Base-by-base conservation (phyloP, 2,113 vertebrate genomes). In the Triplophysa dalaica region DNA sequence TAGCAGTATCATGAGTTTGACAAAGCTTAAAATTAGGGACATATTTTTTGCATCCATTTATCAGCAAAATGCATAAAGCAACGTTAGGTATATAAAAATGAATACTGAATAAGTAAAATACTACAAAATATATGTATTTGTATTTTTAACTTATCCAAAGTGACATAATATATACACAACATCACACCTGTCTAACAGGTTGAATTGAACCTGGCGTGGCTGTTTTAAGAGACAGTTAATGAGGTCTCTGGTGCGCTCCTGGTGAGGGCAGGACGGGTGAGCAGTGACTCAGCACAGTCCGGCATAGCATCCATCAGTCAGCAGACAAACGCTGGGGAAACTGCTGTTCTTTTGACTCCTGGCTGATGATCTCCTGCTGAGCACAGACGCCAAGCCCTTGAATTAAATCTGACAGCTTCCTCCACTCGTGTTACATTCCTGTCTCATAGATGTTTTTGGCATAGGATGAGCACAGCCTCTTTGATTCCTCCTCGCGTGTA, bases 1-100 rank as follows among this genome's bases (percentile, higher is more conserved):
- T 76, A 81, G 78, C 87, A 58, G 85, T 91, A 87, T 89, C 81
- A 85, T 87, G 83, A 85, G 85, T 83, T 76, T 77, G 80, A 86
- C 81, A n/a, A 77, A 79, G 76, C 80, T 72, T 77, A 70, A 78
- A 77, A 83, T 88, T 88, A 89, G 83, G 87, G 80, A 79, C 83
- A 81, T 81, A 79, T 86, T 86, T 83, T 87, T 90, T 82, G 78
- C 54, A 58, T 21, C 54, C 8, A 58, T 58, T 58, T 21, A 21
- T 58, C 21, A n/a, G 2, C 50, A 13, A 54, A 19, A 17, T 17
- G 43, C 43, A 43, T 43, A 10, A 43, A 43, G 11, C 16, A 52
- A 4, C 50, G 1, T 54, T 16, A 54, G 50, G 3, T 16, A 13
- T 54, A 19, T 54, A 4, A 19, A 14, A 54, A 54, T 6, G 50